Evolutionary conservation across 2,888 invertebrate species (phyloP).

Genomic region (Chrysolina haemoptera): DNA sequence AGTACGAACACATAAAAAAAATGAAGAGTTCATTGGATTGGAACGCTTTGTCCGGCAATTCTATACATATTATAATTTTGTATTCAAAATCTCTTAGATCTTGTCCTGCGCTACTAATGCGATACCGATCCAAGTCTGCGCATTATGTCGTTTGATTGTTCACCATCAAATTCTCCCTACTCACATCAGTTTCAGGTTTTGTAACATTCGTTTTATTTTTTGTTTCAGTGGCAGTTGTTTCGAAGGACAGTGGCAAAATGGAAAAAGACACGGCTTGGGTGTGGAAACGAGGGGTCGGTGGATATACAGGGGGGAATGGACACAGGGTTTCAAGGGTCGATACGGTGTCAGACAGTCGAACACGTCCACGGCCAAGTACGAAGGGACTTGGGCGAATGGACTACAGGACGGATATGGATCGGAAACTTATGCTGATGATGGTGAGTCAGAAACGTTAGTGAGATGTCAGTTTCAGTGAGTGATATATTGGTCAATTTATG

Average conservation of each 20-base stretch:
- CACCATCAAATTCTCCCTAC: background rate
- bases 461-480: too few relatives aligned
- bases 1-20: too few relatives aligned
- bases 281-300: constrained; percentile 97
- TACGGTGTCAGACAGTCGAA: constrained; percentile 98
- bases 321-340: constrained; percentile 98
- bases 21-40: too few relatives aligned
- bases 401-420: constrained; percentile 99
- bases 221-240: constrained; percentile 89
- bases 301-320: constrained; percentile 99
- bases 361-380: constrained; percentile 95
- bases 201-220: constrained; percentile 23
- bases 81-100: too few relatives aligned
- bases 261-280: constrained; percentile 97
- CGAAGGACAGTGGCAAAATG: constrained; percentile 99
- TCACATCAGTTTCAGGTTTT: background rate
- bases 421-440: constrained; percentile 99
- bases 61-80: too few relatives aligned
- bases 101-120: too few relatives aligned
- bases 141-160: too few relatives aligned
- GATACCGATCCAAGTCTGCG: too few relatives aligned
- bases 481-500: too few relatives aligned
- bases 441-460: constrained; percentile 76
- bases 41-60: too few relatives aligned
- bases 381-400: constrained; percentile 99